Conservation (phyloP, 2,113 vertebrate species). For the Rhombomys opimus region DNA sequence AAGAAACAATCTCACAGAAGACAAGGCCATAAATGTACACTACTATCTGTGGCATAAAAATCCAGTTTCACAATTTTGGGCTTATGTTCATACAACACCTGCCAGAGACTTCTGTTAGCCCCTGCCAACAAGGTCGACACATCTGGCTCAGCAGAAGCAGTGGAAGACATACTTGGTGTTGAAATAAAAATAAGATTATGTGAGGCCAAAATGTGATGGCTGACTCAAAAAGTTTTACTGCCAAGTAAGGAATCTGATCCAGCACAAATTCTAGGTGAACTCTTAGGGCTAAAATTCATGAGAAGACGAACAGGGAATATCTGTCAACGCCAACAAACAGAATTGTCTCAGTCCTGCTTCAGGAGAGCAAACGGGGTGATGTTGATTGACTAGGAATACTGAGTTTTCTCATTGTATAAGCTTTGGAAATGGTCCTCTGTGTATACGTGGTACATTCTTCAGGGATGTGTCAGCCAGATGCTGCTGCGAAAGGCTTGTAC, state of each 20-base stretch:
- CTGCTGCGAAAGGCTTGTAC: neutral
- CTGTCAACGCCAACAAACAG: neutral
- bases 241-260: neutral
- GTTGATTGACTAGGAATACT: neutral
- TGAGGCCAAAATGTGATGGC: neutral
- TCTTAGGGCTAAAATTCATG: neutral
- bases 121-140: neutral
- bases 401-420: neutral
- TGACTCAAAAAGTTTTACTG: neutral
- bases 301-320: neutral
- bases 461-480: neutral
- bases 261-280: slow-evolving; percentile 34
- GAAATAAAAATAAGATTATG: slow-evolving; percentile 39
- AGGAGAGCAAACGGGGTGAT: neutral
- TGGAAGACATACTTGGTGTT: neutral
- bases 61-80: neutral
- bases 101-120: neutral
- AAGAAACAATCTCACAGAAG: neutral
- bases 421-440: neutral
- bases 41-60: neutral
- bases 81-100: neutral
- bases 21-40: neutral
- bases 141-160: neutral
- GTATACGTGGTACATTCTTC: neutral
- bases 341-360: neutral